Percentiles rank a stretch among this genome's conserved stretches.
phyloP scores from a whole-genome alignment of 2,797 vertebrate species.

The Chaetophractus vellerosus region DNA sequence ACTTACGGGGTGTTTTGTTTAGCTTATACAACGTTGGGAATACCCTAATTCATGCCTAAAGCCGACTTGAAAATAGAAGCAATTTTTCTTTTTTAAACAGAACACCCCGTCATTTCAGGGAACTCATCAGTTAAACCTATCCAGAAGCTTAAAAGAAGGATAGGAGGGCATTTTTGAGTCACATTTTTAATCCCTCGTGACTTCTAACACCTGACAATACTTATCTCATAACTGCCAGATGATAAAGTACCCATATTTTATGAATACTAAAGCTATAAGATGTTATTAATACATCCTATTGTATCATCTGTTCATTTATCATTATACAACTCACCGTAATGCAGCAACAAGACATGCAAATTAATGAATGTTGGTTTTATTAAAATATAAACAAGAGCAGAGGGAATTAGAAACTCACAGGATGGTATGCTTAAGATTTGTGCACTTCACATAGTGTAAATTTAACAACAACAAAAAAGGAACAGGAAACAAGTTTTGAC shows the following conservation, averaged over 20 bases:
- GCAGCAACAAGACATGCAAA: background rate
- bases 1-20: background rate
- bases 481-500: background rate
- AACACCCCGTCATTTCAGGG: background rate
- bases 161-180: background rate
- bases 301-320: background rate
- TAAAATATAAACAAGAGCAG: slow-evolving; percentile 39
- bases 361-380: slow-evolving; percentile 37
- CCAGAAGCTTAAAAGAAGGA: background rate
- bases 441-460: slow-evolving; percentile 25
- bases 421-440: background rate
- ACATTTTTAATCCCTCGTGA: slow-evolving; percentile 53
- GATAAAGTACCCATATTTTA: background rate
- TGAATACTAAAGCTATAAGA: background rate
- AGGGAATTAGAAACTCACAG: slow-evolving; percentile 28
- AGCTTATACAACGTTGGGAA: background rate
- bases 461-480: background rate
- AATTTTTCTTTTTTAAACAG: background rate
- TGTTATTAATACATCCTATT: background rate
- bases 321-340: background rate
- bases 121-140: background rate
- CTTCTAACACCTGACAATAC: background rate
- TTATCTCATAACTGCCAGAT: slow-evolving; percentile 7
- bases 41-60: background rate
- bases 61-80: background rate